Conservation (phyloP, 2,113 vertebrate species). For the Calidris pygmaea region DNA sequence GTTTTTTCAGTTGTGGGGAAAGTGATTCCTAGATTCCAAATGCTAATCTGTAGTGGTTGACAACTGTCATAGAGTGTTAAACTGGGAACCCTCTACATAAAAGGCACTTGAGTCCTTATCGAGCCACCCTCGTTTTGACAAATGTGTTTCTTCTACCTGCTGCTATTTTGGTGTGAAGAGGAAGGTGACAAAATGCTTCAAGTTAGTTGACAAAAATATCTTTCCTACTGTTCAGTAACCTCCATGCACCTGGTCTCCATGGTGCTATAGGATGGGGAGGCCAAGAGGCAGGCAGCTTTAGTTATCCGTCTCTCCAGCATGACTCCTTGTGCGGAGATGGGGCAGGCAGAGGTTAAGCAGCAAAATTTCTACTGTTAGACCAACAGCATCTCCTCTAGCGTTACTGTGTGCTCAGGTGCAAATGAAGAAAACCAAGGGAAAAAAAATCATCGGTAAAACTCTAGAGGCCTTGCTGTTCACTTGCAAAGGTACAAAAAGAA, state of each 20-base stretch:
- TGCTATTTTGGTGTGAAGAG: conserved; percentile 23
- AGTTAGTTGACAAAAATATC: conserved; percentile 22
- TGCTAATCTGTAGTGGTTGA: not conserved
- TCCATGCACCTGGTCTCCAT: conserved; percentile 30
- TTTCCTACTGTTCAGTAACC: not conserved
- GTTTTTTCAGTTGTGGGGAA: not conserved
- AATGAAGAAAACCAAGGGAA: not conserved
- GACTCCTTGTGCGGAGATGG: not conserved
- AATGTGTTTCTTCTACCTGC: not conserved
- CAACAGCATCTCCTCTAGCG: not conserved
- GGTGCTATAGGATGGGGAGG: not conserved
- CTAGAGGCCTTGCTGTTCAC: not conserved
- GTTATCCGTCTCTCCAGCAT: not conserved
- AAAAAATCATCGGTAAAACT: not conserved
- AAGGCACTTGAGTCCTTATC: not conserved
- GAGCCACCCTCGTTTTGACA: not conserved
- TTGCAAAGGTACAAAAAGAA: not conserved
- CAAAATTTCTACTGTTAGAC: not conserved
- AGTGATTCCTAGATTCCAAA: not conserved
- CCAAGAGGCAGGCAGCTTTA: not conserved
- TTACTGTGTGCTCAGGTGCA: not conserved
- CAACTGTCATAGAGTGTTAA: not conserved
- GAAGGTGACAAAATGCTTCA: conserved; percentile 37
- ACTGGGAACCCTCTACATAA: not conserved
- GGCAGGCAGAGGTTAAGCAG: not conserved